Conservation (phyloP, 2,888 invertebrate species). For the Drosophila tanythrix region DNA sequence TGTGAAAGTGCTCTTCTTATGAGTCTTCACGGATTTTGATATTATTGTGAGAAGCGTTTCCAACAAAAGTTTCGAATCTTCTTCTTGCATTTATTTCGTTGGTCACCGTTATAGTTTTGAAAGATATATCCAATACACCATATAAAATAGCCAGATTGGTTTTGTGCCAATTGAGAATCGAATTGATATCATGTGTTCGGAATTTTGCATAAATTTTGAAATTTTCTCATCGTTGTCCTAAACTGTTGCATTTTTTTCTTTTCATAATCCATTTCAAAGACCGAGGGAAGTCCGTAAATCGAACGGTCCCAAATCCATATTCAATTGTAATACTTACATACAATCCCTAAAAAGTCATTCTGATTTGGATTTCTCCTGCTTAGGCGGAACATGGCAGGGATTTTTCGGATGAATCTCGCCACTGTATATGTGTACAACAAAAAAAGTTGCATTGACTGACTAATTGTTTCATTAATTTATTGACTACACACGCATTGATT, state of each 20-base stretch:
- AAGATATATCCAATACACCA: slow-evolving; percentile 11
- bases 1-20: neutral
- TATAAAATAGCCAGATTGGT: slow-evolving; percentile 8
- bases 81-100: neutral
- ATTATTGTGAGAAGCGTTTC: neutral
- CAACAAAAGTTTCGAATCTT: neutral
- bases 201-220: neutral
- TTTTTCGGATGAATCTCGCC: neutral
- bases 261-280: neutral
- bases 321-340: slow-evolving; percentile 6
- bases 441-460: neutral
- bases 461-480: neutral
- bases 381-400: neutral
- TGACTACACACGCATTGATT: neutral
- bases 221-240: neutral
- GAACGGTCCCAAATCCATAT: neutral
- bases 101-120: neutral
- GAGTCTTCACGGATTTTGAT: neutral
- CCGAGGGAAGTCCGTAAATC: neutral
- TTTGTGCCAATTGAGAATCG: neutral
- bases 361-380: neutral
- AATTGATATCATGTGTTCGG: neutral
- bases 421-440: neutral
- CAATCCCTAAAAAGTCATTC: neutral
- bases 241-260: neutral